Base-by-base conservation (phyloP, 2,888 invertebrate species). In the Eupithecia pulchellata region DNA sequence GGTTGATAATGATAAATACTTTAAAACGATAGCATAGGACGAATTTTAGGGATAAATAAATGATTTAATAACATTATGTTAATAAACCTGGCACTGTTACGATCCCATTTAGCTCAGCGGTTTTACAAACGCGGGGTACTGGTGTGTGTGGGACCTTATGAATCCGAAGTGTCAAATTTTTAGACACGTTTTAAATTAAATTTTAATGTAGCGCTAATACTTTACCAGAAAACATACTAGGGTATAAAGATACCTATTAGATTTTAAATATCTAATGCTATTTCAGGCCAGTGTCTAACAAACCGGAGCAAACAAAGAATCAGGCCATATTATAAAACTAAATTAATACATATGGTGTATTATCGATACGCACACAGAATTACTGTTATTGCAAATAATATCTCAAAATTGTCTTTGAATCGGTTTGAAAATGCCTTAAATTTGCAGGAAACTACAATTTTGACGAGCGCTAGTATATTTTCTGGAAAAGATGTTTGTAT, bases 81-180 rank as follows among this genome's bases (percentile, higher is more conserved):
- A 61, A 47, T 27, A 30, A 32, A 47, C 36, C 47, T 64, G 32
- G 60, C 42, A 13, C 8, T 36, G 8, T 36, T 64, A 61, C 9
- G n/a, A 65, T 27, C 20, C n/a, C 34, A 68, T 36, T n/a, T 32
- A 27, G 62, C 29, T 32, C 32, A 32, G 58, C 57, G 67, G 66
- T 66, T 42, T 52, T 62, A 68, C 64, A 66, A 66, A 70, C 55
- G 68, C 71, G 62, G 62, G 68, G 52, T 63, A 68, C 42, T 64
- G 63, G 68, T 72, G 69, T 72, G 72, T 69, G 32, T 73, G 73
- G 73, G 77, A 68, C 69, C 71, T 75, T 71, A 74, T 75, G 78
- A 82, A 81, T 84, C 83, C 79, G 80, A 84, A 84, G 89, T 90
- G 90, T 90, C 90, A 90, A 90, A 90, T 86, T 88, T 87, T 86